Evolutionary conservation across 2,888 invertebrate genomes (phyloP), one percentile per base, ranked within the genome.

Genomic region (Allophyes oxyacanthae): DNA sequence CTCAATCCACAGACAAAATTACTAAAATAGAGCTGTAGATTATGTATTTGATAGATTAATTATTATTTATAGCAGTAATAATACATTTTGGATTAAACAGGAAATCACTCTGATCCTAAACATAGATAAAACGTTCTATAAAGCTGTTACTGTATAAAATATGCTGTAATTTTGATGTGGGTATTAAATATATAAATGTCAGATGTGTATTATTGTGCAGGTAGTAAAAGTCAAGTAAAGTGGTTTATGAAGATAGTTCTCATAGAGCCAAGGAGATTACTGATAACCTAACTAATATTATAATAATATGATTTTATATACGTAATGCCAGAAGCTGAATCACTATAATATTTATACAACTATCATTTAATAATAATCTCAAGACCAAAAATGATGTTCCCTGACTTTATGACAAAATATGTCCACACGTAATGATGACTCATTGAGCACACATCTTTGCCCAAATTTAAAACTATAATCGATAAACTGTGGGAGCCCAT

Each of bases 151-250:
- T 41, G 60, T 32, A 49, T 52, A 57, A 56, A 41, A 37, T 25
- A 58, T 50, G 36, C 32, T 11, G 28, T 65, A 40, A 65, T 65
- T 65, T 71, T 58, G 66, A 57, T 65, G 66, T 51, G 51, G 13
- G 33, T 44, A 71, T 48, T 66, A 32, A 48, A 65, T 36, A 38
- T 10, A 57, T 57, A 48, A 64, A 64, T 38, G 51, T 49, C 72
- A 44, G 11, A n/a, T 41, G 15, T 9, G 25, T 36, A 34, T 49
- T 65, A 45, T 32, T 10, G 26, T 14, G 20, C 30, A 7, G 8
- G 20, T 32, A 40, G 59, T 71, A 26, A 57, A 65, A 52, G 26
- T 51, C 36, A 8, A 48, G 58, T 64, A 28, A 28, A 28, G 7
- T 28, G 6, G 7, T 28, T 20, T 20, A 20, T 20, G 20, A 20